These are phyloP conservation scores for Cerastis rubricosa DNA, from an alignment of 2,888 invertebrate species.

Conservation along the genomic window DNA sequence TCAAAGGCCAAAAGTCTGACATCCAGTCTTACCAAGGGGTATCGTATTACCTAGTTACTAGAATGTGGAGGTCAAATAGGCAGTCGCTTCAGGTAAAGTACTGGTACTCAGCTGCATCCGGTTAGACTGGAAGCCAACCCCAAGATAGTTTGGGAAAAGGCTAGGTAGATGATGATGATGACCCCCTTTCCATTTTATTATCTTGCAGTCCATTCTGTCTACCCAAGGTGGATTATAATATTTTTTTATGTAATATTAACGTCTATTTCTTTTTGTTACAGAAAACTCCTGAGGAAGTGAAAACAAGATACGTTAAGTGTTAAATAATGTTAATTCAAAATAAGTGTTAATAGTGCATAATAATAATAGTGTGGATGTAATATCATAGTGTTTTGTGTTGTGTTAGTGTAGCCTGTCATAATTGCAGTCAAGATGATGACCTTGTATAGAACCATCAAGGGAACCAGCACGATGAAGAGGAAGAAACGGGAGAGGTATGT, in stretches of 20 bases:
- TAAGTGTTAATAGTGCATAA: conserved; percentile 49
- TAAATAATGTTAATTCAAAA: conserved; percentile 38
- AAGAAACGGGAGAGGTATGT: conserved; percentile 89
- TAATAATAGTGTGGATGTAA: conserved; percentile 53
- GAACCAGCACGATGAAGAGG: conserved; percentile 88
- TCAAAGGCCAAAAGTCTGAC: too few relatives aligned
- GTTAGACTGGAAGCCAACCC: too few relatives aligned
- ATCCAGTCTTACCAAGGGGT: too few relatives aligned
- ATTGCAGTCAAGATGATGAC: conserved; percentile 88
- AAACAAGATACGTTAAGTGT: conserved; percentile 36
- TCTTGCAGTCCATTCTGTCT: neutral
- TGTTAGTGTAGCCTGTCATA: conserved; percentile 43
- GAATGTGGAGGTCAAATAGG: too few relatives aligned
- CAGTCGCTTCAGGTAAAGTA: too few relatives aligned
- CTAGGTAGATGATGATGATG: too few relatives aligned
- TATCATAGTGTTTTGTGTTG: conserved; percentile 70
- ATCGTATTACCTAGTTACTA: too few relatives aligned
- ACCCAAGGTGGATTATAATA: neutral
- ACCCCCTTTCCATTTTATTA: neutral
- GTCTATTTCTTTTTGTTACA: conserved; percentile 46
- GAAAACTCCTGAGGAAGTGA: conserved; percentile 54
- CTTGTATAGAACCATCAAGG: conserved; percentile 90
- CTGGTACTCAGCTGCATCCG: too few relatives aligned
- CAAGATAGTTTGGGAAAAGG: too few relatives aligned
- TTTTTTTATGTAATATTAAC: neutral